Evolutionary conservation across 1,140 invertebrate genomes (phyloP).

Genomic region (Hyles euphorbiae): DNA sequence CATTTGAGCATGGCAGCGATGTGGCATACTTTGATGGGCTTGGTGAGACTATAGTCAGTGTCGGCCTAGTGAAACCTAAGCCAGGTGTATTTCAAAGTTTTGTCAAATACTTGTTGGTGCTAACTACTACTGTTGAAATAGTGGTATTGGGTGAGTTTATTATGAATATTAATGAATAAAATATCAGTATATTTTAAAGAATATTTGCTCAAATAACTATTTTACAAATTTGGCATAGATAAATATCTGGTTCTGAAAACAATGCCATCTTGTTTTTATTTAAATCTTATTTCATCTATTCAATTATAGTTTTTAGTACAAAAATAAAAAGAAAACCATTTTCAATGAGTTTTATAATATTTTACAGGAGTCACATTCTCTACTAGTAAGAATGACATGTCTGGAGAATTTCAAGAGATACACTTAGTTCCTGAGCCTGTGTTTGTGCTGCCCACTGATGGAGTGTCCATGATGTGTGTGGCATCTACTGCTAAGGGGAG

Average conservation of each 20-base stretch:
- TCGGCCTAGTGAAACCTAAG: constrained; percentile 91
- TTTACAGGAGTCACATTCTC: constrained; percentile 71
- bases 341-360: not conserved
- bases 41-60: constrained; percentile 92
- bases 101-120: constrained; percentile 93
- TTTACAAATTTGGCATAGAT: too few species aligned
- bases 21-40: constrained; percentile 95
- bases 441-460: constrained; percentile 94
- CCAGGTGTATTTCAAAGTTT: constrained; percentile 90
- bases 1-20: constrained; percentile 92
- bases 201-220: too few species aligned
- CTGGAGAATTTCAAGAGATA: constrained; percentile 83
- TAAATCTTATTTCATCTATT: too few species aligned
- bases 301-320: too few species aligned
- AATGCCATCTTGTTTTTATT: too few species aligned
- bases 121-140: constrained; percentile 96
- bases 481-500: constrained; percentile 88
- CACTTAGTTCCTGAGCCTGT: constrained; percentile 95
- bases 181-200: not conserved
- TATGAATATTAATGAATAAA: constrained; percentile 44
- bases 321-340: too few species aligned
- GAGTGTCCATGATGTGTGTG: constrained; percentile 89
- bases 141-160: constrained; percentile 88
- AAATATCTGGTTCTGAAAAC: too few species aligned
- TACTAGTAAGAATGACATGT: constrained; percentile 59